These are phyloP conservation scores for Aselliscus stoliczkanus DNA, from an alignment of 2,797 vertebrate species.

Conservation along the genomic window DNA sequence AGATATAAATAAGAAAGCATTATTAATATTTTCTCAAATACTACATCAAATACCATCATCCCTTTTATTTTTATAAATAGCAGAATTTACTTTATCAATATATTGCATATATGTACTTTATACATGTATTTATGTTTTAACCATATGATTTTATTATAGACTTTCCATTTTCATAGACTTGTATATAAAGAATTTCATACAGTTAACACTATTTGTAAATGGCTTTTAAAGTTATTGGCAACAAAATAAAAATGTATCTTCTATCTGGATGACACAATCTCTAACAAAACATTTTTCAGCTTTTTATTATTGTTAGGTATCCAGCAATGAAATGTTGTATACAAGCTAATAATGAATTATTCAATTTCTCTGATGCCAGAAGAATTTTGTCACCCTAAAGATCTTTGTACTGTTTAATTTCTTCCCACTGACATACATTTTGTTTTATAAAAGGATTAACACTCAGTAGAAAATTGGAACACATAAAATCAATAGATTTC, in stretches of 20 bases:
- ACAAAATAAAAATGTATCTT: background rate
- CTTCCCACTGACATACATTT: conserved; percentile 35
- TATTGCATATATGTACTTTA: background rate
- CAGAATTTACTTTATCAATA: background rate
- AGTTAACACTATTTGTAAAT: background rate
- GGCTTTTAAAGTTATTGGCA: background rate
- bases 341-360: background rate
- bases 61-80: background rate
- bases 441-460: conserved; percentile 59
- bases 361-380: background rate
- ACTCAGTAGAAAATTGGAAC: conserved; percentile 41
- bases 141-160: background rate
- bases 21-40: background rate
- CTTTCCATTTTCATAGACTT: background rate
- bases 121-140: background rate
- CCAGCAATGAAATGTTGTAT: background rate
- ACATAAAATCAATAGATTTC: conserved; percentile 57
- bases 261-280: background rate
- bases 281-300: background rate
- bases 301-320: background rate
- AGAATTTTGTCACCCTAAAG: background rate
- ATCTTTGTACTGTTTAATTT: conserved; percentile 33
- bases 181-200: background rate
- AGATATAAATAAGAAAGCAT: background rate
- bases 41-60: background rate